A percentile compares a stretch with the other conserved stretches of the same genome.
phyloP scores from a whole-genome alignment of 2,113 vertebrate genomes.

The Haliaeetus leucogaster region DNA sequence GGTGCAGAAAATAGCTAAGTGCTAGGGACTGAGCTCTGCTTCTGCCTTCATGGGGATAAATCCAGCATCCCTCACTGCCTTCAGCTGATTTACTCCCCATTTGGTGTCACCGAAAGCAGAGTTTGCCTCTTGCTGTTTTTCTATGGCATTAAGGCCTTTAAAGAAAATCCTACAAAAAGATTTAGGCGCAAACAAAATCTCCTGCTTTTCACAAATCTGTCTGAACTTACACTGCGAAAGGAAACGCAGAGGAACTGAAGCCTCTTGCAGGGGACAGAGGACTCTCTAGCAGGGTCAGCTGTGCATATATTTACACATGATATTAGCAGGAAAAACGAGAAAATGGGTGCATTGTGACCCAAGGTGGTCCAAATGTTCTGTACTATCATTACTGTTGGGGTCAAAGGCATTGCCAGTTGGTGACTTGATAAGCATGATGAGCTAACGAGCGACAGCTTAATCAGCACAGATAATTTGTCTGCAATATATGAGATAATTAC shows the following conservation, averaged over 20 bases:
- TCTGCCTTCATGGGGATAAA: background rate
- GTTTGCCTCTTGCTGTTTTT: constrained; percentile 36
- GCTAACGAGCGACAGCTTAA: constrained; percentile 11
- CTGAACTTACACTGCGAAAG: background rate
- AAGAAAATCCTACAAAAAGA: constrained; percentile 61
- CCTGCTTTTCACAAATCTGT: constrained; percentile 13
- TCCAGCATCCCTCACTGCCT: background rate
- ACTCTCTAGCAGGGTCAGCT: constrained; percentile 31
- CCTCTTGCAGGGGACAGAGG: background rate
- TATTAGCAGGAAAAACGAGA: background rate
- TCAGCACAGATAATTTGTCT: constrained; percentile 17
- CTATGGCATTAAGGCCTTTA: constrained; percentile 53
- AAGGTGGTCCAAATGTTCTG: background rate
- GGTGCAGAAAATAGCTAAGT: constrained; percentile 72
- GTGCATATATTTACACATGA: constrained; percentile 9
- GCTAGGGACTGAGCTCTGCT: constrained; percentile 48
- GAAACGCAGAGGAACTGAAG: background rate
- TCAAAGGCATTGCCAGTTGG: background rate
- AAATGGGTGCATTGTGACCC: background rate
- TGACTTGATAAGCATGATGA: constrained; percentile 17
- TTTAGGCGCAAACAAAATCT: constrained; percentile 31
- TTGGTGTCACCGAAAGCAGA: background rate
- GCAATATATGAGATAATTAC: background rate
- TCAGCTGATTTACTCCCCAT: background rate
- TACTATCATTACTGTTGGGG: background rate